Evolutionary conservation across 2,797 vertebrate species (phyloP).

Genomic region (Alcedo quadribrachys): DNA sequence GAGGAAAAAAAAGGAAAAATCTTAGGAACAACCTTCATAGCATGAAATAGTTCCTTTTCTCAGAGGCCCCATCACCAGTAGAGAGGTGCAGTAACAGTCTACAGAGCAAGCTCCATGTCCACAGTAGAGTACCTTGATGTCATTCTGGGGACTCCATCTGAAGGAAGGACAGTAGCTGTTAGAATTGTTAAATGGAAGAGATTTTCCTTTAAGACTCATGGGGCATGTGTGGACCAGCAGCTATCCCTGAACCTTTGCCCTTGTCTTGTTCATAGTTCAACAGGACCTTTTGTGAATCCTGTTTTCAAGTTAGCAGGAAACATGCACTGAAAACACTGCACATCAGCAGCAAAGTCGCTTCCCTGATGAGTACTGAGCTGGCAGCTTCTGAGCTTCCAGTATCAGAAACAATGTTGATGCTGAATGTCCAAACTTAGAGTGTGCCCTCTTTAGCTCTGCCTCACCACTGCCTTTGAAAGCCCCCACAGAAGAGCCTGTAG

Average conservation of each 20-base stretch:
- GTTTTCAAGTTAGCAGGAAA: neutral
- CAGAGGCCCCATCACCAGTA: neutral
- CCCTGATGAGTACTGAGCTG: neutral
- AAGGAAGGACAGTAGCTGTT: neutral
- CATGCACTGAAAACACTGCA: neutral
- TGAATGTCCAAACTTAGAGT: neutral
- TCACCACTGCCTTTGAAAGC: neutral
- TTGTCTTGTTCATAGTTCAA: neutral
- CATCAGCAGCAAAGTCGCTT: neutral
- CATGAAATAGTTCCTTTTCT: neutral
- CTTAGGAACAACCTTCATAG: neutral
- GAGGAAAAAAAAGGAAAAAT: neutral
- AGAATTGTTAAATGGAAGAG: neutral
- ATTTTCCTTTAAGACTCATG: neutral
- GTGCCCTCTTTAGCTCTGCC: neutral
- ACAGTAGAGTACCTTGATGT: neutral
- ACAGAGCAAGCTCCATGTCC: neutral
- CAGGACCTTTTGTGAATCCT: neutral
- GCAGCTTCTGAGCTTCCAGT: neutral
- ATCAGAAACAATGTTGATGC: neutral
- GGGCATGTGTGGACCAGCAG: neutral
- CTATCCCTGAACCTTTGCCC: conserved; percentile 12
- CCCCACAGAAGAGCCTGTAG: neutral
- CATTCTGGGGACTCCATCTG: neutral
- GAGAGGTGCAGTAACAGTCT: neutral